Conservation (phyloP, 1,140 invertebrate genomes). For the Varroa destructor region DNA sequence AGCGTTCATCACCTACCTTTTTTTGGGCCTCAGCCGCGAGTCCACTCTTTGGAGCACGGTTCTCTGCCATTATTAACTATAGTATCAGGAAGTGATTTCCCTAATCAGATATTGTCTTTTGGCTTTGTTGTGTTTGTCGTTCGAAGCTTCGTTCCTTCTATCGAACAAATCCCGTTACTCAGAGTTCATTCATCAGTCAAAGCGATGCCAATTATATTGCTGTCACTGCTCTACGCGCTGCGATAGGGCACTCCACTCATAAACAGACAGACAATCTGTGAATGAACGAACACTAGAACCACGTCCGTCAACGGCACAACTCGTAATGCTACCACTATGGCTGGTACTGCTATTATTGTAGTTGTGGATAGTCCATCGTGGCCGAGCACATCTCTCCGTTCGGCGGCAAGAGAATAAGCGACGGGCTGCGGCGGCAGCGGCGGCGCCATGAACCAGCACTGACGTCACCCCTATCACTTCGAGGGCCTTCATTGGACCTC, state of each 20-base stretch:
- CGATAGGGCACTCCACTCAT: not conserved
- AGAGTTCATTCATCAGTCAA: not conserved
- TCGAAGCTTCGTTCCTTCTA: too few species aligned
- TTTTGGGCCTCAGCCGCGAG: constrained; percentile 81
- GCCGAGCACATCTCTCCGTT: constrained; percentile 10
- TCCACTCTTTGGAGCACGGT: constrained; percentile 79
- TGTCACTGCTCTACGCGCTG: not conserved
- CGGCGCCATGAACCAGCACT: constrained; percentile 12
- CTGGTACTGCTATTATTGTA: too few species aligned
- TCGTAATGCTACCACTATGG: too few species aligned
- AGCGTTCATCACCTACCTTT: constrained; percentile 52
- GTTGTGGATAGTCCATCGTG: not conserved
- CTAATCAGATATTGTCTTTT: too few species aligned
- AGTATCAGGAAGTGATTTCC: not conserved
- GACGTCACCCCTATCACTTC: constrained; percentile 18
- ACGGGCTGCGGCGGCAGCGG: constrained; percentile 29
- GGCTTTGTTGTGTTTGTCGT: too few species aligned
- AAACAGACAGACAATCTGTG: too few species aligned
- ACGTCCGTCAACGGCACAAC: too few species aligned
- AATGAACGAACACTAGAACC: too few species aligned
- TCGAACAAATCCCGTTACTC: too few species aligned
- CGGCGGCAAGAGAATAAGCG: constrained; percentile 3
- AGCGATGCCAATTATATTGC: not conserved
- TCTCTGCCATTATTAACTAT: constrained; percentile 54
- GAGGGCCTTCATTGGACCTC: too few species aligned